A percentile compares a stretch with the other conserved stretches of the same genome.
Evolutionary conservation across 2,888 invertebrate genomes (phyloP).

Genomic region (Dione vanillae): DNA sequence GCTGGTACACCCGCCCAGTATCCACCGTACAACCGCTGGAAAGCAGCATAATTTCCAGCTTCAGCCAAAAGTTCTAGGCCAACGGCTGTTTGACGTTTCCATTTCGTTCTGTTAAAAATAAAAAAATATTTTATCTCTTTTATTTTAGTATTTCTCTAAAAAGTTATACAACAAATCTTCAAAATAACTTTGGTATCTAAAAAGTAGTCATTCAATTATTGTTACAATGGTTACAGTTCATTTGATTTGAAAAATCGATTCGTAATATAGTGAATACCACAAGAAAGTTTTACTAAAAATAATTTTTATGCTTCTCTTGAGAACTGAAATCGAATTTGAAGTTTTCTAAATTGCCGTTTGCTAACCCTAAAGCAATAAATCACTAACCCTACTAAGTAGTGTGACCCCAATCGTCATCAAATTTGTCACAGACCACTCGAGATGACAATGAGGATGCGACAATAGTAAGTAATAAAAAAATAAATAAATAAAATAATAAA

Average conservation of each 20-base stretch:
- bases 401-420: slow-evolving; percentile 82
- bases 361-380: slow-evolving; percentile 72
- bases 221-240: slow-evolving; percentile 57
- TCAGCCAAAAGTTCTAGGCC: slow-evolving; percentile 98
- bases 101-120: slow-evolving; percentile 92
- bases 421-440: slow-evolving; percentile 84
- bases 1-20: slow-evolving; percentile 88
- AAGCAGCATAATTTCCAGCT: slow-evolving; percentile 99
- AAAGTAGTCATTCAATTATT: slow-evolving; percentile 6
- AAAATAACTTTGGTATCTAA: not conserved
- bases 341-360: slow-evolving; percentile 77
- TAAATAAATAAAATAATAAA: slow-evolving; percentile 83
- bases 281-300: slow-evolving; percentile 61
- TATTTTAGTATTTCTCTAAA: not conserved
- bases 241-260: slow-evolving; percentile 62
- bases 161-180: not conserved
- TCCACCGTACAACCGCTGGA: slow-evolving; percentile 95
- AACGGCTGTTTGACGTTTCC: slow-evolving; percentile 99
- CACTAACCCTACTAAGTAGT: slow-evolving; percentile 66
- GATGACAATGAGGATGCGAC: slow-evolving; percentile 73
- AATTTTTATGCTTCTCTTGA: slow-evolving; percentile 71
- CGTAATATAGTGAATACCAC: slow-evolving; percentile 62
- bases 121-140: not conserved
- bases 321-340: slow-evolving; percentile 78
- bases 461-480: slow-evolving; percentile 78